Conservation (phyloP, 2,888 invertebrate species). For the Synanthedon formicaeformis region DNA sequence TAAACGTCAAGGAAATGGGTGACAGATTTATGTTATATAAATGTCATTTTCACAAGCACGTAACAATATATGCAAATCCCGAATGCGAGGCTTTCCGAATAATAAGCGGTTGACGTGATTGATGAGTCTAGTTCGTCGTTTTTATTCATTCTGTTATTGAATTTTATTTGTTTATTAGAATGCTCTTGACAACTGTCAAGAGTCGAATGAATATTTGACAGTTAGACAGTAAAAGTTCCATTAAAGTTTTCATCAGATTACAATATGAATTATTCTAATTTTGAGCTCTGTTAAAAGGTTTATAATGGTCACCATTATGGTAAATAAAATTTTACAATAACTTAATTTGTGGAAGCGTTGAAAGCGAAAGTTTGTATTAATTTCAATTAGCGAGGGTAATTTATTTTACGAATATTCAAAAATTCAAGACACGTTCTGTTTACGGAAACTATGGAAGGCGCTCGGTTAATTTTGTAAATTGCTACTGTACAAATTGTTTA, state of each 20-base stretch:
- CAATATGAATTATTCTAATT: no score
- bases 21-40: background rate
- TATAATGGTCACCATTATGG: no score
- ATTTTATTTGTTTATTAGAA: background rate
- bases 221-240: no score
- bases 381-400: background rate
- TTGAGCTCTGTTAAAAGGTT: no score
- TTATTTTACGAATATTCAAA: background rate
- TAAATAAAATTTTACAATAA: no score
- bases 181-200: no score
- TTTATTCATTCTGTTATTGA: slow-evolving; percentile 8
- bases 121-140: slow-evolving; percentile 19
- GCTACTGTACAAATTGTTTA: background rate
- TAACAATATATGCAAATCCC: slow-evolving; percentile 4
- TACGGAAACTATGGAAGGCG: background rate
- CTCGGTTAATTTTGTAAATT: background rate
- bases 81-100: slow-evolving; percentile 11
- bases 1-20: background rate
- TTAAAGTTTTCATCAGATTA: no score
- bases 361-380: background rate
- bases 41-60: background rate
- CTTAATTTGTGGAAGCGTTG: no score
- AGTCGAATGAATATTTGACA: no score
- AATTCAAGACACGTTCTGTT: background rate
- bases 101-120: slow-evolving; percentile 24